Evolutionary conservation across 2,888 invertebrate species (phyloP), one percentile per base, ranked within the genome.

Genomic region (Operophtera brumata): DNA sequence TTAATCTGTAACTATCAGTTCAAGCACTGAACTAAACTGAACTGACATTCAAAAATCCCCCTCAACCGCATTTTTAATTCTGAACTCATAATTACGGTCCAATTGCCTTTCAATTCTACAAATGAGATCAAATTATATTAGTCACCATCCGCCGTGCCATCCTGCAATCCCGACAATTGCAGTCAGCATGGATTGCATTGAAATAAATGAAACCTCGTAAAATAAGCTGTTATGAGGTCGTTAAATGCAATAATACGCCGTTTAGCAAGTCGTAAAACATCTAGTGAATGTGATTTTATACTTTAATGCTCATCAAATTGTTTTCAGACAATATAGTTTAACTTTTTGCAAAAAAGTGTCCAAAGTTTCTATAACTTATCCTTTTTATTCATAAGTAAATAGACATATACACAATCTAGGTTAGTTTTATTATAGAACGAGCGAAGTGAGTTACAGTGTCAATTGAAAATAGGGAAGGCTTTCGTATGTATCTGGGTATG

Each of bases 131-230:
- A 66, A 67, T 70, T 62, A 67, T 65, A 43, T 47, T 64, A 66
- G 66, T 64, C 66, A 66, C 62, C 64, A 68, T 73, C 71, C 73
- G 69, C 67, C 71, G 49, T 52, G 70, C 67, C 77, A 71, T 80
- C 78, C 78, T 78, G 80, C 71, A 76, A 78, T 80, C 80, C 71
- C 69, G 59, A 62, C 77, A 72, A 71, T 72, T 73, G 77, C 35
- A 37, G 10, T 70, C 69, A 61, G 57, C 71, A 73, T 71, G 73
- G 77, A 78, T 76, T 66, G 75, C 78, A 84, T 86, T 86, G 86
- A 87, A 86, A 89, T 68, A 88, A 88, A 89, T 89, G 88, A 89
- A 89, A 70, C 70, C 60, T 87, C 88, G 81, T 88, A 87, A 88
- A 88, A 80, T 75, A 82, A 66, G 64, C 74, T 64, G 80, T 86